A percentile compares a stretch with the other conserved stretches of the same genome.
Conservation (phyloP, 2,888 invertebrate species). For the Clitarchus hookeri region DNA sequence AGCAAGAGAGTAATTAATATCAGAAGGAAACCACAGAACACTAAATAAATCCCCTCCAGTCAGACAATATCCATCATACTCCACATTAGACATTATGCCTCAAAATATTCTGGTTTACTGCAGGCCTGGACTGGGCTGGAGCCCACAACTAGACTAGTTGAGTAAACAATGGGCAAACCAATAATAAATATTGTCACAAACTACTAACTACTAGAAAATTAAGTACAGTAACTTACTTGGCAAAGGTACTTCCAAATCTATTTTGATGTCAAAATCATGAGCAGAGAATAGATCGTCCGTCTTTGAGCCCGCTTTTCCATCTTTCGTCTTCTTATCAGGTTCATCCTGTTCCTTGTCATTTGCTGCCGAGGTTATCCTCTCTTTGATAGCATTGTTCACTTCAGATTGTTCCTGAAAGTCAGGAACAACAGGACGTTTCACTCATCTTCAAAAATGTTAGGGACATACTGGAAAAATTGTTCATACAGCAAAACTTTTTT, state of each 20-base stretch:
- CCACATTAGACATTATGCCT: too few relatives aligned
- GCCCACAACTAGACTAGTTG: not conserved
- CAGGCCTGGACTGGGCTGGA: too few relatives aligned
- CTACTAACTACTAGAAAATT: not conserved
- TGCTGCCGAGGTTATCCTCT: not conserved
- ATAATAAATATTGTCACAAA: not conserved
- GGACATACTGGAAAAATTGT: not conserved
- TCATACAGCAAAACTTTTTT: not conserved
- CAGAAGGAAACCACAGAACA: too few relatives aligned
- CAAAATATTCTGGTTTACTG: too few relatives aligned
- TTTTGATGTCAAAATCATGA: constrained; percentile 96
- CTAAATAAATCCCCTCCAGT: too few relatives aligned
- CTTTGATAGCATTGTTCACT: not conserved
- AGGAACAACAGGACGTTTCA: not conserved
- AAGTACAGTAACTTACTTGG: constrained; percentile 65
- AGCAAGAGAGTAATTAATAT: too few relatives aligned
- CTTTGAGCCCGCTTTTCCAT: constrained; percentile 37
- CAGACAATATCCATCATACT: too few relatives aligned
- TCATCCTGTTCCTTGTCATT: constrained; percentile 36
- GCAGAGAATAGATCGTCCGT: constrained; percentile 60
- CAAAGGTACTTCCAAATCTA: constrained; percentile 84
- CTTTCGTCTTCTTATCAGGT: constrained; percentile 47
- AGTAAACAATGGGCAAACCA: not conserved
- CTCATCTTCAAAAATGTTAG: not conserved
- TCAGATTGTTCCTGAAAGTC: not conserved